phyloP scores from a whole-genome alignment of 2,797 vertebrate genomes.

The Schizopygopsis malacanthus region DNA sequence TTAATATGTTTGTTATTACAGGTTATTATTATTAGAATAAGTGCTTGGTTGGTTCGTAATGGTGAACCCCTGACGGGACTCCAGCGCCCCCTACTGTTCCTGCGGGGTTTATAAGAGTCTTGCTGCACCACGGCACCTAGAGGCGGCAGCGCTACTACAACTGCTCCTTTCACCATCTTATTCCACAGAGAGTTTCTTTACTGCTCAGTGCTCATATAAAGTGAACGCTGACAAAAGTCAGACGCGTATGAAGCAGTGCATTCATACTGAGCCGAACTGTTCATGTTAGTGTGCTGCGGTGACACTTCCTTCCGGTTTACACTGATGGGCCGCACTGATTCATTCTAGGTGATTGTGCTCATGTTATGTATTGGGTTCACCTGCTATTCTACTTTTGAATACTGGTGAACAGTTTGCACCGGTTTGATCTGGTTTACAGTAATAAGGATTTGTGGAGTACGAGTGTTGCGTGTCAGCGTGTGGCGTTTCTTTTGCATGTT shows the following conservation, averaged over 20 bases:
- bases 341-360: slow-evolving; percentile 40
- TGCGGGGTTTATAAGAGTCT: slow-evolving; percentile 13
- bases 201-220: background rate
- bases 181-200: slow-evolving; percentile 14
- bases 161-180: background rate
- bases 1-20: slow-evolving; percentile 53
- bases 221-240: background rate
- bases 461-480: slow-evolving; percentile 1
- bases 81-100: slow-evolving; percentile 24
- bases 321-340: background rate
- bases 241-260: background rate
- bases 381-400: slow-evolving; percentile 26
- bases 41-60: slow-evolving; percentile 41
- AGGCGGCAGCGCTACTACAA: background rate
- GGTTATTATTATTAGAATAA: slow-evolving; percentile 51
- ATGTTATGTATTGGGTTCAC: slow-evolving; percentile 38
- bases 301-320: background rate
- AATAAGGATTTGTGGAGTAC: background rate
- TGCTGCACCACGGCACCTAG: background rate
- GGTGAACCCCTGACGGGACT: slow-evolving; percentile 28
- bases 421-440: slow-evolving; percentile 21
- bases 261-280: background rate
- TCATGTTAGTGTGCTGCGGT: slow-evolving; percentile 6
- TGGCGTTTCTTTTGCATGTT: slow-evolving; percentile 64
- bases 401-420: slow-evolving; percentile 24